These are phyloP conservation scores for Ursus arctos DNA, from an alignment of 2,113 vertebrate species.

Conservation along the genomic window DNA sequence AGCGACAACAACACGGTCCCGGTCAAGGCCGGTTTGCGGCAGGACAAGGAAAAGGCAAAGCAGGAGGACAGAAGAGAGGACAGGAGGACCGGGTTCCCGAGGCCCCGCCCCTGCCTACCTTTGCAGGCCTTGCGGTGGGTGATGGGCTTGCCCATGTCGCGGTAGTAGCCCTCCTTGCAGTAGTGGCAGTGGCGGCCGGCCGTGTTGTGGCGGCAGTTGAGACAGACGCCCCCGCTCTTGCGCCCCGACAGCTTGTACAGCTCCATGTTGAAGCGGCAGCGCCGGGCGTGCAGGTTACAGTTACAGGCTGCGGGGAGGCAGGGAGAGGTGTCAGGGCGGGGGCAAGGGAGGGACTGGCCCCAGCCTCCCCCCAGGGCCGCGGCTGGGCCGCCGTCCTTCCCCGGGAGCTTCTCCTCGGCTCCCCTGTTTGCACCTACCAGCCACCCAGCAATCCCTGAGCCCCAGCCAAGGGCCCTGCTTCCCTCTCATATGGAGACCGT, in stretches of 20 bases:
- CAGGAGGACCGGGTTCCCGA: no score
- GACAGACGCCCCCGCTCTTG: conserved; percentile 97
- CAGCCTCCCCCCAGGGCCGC: no score
- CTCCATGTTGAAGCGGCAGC: conserved; percentile 99
- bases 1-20: conserved; percentile 8
- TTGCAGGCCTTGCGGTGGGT: conserved; percentile 98
- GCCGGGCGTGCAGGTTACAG: conserved; percentile 97
- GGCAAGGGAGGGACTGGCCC: rapidly evolving
- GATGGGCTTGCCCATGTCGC: conserved; percentile 97
- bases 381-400: rapidly evolving
- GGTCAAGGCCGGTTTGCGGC: not conserved
- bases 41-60: not conserved
- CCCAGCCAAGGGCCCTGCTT: not conserved
- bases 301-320: conserved; percentile 91
- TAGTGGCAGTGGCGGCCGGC: conserved; percentile 98
- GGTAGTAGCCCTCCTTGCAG: conserved; percentile 98
- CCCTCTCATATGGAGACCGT: not conserved
- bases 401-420: not conserved
- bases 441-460: not conserved
- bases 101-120: conserved; percentile 86
- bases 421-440: rapidly evolving
- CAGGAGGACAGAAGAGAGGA: rapidly evolving
- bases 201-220: conserved; percentile 98
- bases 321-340: not conserved
- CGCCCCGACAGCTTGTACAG: conserved; percentile 97